Evolutionary conservation across 2,113 vertebrate species (phyloP).

Genomic region (Serilophus lunatus): DNA sequence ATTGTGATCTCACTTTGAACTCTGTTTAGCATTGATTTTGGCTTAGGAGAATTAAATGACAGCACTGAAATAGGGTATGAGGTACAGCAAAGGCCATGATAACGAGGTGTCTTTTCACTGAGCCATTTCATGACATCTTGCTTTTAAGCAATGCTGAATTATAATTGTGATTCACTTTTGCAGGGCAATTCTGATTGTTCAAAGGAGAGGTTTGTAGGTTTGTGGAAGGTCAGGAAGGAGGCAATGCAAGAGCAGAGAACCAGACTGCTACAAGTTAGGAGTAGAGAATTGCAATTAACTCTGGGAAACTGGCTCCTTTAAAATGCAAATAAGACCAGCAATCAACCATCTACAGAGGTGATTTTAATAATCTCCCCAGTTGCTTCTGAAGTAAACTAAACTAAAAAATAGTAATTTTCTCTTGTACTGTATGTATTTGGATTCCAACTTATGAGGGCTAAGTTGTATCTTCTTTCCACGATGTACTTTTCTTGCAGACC

Average conservation of each 20-base stretch:
- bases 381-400: background rate
- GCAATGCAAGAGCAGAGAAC: background rate
- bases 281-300: background rate
- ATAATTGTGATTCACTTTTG: background rate
- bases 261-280: background rate
- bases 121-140: background rate
- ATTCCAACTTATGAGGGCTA: background rate
- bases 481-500: background rate
- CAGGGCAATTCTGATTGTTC: background rate
- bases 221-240: background rate
- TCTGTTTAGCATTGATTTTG: rapidly evolving
- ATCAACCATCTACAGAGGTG: background rate
- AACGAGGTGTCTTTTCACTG: background rate
- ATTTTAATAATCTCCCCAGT: background rate
- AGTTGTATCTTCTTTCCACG: background rate
- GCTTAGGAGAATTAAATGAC: background rate
- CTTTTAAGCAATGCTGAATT: background rate
- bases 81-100: background rate
- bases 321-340: background rate
- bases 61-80: background rate
- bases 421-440: background rate
- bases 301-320: background rate
- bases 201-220: background rate
- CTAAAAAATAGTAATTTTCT: background rate
- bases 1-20: rapidly evolving